A percentile compares a stretch with the other conserved stretches of the same genome.
Conservation (phyloP, 2,888 invertebrate species). For the Epirrhoe tristata region DNA sequence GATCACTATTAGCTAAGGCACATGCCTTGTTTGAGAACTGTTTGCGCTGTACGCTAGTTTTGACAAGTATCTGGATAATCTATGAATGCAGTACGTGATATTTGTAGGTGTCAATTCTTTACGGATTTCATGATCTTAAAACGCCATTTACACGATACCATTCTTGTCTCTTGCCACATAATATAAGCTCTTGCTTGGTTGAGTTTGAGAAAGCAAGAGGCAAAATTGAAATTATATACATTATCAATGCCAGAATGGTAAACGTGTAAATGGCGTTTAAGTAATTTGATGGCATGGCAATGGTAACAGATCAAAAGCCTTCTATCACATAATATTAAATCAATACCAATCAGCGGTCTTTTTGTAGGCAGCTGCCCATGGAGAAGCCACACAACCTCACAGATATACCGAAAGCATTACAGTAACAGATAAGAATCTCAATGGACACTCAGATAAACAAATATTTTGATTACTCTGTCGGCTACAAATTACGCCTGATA, state of each 20-base stretch:
- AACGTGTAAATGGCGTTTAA: too few relatives aligned
- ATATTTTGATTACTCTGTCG: constrained; percentile 73
- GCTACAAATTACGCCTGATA: constrained; percentile 74
- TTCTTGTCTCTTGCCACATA: too few relatives aligned
- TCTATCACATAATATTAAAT: neutral
- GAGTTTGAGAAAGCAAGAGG: too few relatives aligned
- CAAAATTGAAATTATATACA: too few relatives aligned
- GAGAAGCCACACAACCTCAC: constrained; percentile 35
- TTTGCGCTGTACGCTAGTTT: constrained; percentile 33
- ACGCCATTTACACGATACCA: too few relatives aligned
- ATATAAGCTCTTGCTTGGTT: too few relatives aligned
- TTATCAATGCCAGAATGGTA: too few relatives aligned
- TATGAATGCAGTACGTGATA: constrained; percentile 3
- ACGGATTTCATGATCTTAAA: neutral
- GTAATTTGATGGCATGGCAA: neutral
- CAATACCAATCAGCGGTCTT: constrained; percentile 16
- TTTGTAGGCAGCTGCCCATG: constrained; percentile 23
- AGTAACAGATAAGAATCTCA: constrained; percentile 67
- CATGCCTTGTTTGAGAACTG: constrained; percentile 56
- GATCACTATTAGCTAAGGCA: constrained; percentile 72
- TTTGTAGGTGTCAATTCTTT: neutral
- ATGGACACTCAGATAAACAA: constrained; percentile 66
- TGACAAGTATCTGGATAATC: constrained; percentile 18
- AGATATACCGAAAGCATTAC: constrained; percentile 65
- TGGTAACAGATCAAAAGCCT: neutral